Percentiles rank a stretch among this genome's conserved stretches.
phyloP scores from a whole-genome alignment of 2,113 vertebrate genomes.

The Callaeas wilsoni region DNA sequence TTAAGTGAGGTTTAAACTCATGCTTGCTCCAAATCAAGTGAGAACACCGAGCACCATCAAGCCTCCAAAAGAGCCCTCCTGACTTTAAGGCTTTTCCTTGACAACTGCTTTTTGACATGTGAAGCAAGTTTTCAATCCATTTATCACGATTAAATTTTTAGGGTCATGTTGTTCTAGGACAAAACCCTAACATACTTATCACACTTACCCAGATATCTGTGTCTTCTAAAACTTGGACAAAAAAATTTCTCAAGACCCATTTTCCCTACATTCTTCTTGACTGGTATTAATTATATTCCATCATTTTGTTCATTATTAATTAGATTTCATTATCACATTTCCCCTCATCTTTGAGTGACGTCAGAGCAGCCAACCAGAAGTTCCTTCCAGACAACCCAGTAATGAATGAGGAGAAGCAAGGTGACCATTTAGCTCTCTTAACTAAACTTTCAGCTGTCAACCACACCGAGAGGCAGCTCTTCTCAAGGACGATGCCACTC shows the following conservation, averaged over 20 bases:
- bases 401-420: fast-evolving
- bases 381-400: not conserved
- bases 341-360: not conserved
- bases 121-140: not conserved
- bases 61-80: not conserved
- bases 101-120: not conserved
- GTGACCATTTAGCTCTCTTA: fast-evolving
- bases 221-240: not conserved
- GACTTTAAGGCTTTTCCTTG: not conserved
- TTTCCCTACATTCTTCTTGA: not conserved
- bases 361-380: not conserved
- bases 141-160: not conserved
- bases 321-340: conserved; percentile 2
- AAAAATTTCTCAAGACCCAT: not conserved
- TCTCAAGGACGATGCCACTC: not conserved
- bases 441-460: not conserved
- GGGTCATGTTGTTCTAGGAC: conserved; percentile 41
- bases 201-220: not conserved
- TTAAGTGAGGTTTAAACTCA: not conserved
- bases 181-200: not conserved
- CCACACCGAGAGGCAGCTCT: not conserved
- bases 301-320: conserved; percentile 3
- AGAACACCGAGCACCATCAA: not conserved
- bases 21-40: not conserved
- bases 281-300: not conserved